Evolutionary conservation across 2,113 vertebrate genomes (phyloP).

Genomic region (Lates calcarifer): DNA sequence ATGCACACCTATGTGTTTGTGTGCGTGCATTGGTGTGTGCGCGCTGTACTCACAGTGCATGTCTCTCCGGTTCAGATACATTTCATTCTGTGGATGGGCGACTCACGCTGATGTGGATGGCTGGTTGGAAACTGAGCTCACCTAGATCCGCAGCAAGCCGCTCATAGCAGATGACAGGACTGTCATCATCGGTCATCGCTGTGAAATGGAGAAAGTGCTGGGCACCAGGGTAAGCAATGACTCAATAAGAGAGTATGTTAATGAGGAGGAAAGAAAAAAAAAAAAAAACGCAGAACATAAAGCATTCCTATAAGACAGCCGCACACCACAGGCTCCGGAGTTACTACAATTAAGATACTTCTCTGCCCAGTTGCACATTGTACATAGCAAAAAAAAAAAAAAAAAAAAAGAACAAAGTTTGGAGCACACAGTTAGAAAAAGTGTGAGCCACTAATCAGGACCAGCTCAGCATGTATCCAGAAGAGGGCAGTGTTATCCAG

Average conservation of each 20-base stretch:
- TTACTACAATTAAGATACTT: neutral
- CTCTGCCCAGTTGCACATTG: neutral
- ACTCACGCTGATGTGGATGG: conserved; percentile 71
- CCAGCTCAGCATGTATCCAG: conserved; percentile 50
- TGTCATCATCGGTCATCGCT: conserved; percentile 61
- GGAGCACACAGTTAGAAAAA: neutral
- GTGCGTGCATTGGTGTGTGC: conserved; percentile 18
- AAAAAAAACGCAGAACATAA: neutral
- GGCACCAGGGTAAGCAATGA: conserved; percentile 22
- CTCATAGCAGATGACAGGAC: conserved; percentile 62
- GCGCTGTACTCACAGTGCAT: conserved; percentile 51
- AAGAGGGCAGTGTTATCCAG: conserved; percentile 72
- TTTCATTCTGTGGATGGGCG: conserved; percentile 62
- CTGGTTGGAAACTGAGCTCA: conserved; percentile 71
- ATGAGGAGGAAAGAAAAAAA: neutral
- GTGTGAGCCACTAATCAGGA: neutral
- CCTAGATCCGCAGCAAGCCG: conserved; percentile 69
- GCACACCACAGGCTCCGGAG: neutral
- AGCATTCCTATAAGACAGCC: neutral
- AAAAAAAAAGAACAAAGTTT: conserved; percentile 1
- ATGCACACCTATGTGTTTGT: conserved; percentile 47
- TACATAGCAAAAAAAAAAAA: neutral
- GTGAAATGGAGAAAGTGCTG: conserved; percentile 26
- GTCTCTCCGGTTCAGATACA: conserved; percentile 60
- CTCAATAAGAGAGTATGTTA: neutral